Percentiles rank a stretch among this genome's conserved stretches.
Conservation (phyloP, 2,797 vertebrate genomes). For the Pseudochaenichthys georgianus region DNA sequence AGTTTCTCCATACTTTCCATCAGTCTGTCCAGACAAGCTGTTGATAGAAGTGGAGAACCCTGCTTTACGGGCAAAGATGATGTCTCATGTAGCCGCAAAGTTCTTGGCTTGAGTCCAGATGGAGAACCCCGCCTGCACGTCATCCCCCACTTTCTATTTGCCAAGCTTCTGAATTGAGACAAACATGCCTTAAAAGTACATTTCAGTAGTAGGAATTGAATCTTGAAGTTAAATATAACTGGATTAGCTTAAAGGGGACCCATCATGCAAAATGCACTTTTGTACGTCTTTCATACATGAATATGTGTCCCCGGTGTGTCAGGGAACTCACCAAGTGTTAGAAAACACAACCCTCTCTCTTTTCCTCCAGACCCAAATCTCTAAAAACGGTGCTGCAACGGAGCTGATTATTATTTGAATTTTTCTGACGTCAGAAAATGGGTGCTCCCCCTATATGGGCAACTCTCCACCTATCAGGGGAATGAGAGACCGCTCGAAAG, state of each 20-base stretch:
- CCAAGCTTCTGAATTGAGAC: slow-evolving; percentile 5
- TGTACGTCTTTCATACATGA: no score
- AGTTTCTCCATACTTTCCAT: slow-evolving; percentile 10
- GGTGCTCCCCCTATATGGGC: no score
- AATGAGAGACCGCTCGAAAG: no score
- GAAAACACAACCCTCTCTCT: no score
- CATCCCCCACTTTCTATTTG: slow-evolving; percentile 1
- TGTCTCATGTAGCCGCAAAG: slow-evolving; percentile 6
- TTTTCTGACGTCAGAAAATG: no score
- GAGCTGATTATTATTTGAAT: no score
- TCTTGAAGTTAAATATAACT: background rate
- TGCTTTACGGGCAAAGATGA: background rate
- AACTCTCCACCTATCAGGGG: no score
- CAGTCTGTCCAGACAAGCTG: background rate
- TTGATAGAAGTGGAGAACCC: slow-evolving; percentile 4
- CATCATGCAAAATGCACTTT: no score
- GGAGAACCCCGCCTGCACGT: slow-evolving; percentile 16
- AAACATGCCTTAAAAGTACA: slow-evolving; percentile 6
- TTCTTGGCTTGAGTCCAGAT: slow-evolving; percentile 21
- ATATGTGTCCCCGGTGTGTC: no score
- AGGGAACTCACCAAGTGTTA: no score
- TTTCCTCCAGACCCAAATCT: no score
- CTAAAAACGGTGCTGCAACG: no score
- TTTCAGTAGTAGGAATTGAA: background rate
- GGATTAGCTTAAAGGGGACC: background rate